phyloP scores from a whole-genome alignment of 2,113 vertebrate species.

The Trogon melanurus region DNA sequence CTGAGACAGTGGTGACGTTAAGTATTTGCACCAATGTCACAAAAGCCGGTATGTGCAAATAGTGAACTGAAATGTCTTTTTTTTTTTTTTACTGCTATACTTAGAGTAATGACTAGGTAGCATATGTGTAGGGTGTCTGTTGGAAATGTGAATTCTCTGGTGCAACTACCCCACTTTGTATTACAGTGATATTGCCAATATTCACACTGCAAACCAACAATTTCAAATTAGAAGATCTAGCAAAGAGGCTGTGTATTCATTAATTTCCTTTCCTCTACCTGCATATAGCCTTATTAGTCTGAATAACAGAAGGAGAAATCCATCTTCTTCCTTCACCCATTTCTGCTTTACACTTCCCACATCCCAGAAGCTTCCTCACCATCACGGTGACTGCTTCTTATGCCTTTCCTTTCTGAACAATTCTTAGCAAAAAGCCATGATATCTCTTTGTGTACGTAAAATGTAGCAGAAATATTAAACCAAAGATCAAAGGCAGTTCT shows the following conservation, averaged over 20 bases:
- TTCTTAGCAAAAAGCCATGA: not conserved
- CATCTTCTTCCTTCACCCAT: not conserved
- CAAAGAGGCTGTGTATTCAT: rapidly evolving
- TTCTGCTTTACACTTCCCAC: not conserved
- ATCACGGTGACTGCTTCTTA: not conserved
- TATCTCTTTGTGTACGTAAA: constrained; percentile 6
- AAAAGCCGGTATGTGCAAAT: not conserved
- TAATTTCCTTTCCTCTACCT: not conserved
- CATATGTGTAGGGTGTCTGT: not conserved
- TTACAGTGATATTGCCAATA: not conserved
- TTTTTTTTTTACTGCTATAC: not conserved
- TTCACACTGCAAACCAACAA: not conserved
- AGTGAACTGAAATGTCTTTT: not conserved
- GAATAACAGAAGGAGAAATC: not conserved
- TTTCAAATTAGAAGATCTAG: not conserved
- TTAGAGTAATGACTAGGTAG: not conserved
- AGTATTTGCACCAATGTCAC: not conserved
- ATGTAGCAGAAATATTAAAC: constrained; percentile 44
- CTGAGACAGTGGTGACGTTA: not conserved
- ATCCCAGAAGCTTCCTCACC: not conserved
- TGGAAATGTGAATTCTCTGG: not conserved
- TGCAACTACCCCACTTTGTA: not conserved
- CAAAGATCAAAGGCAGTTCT: constrained; percentile 53
- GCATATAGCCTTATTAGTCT: not conserved
- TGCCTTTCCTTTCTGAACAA: not conserved